Evolutionary conservation across 2,888 invertebrate genomes (phyloP).

Genomic region (Eupeodes latifasciatus): DNA sequence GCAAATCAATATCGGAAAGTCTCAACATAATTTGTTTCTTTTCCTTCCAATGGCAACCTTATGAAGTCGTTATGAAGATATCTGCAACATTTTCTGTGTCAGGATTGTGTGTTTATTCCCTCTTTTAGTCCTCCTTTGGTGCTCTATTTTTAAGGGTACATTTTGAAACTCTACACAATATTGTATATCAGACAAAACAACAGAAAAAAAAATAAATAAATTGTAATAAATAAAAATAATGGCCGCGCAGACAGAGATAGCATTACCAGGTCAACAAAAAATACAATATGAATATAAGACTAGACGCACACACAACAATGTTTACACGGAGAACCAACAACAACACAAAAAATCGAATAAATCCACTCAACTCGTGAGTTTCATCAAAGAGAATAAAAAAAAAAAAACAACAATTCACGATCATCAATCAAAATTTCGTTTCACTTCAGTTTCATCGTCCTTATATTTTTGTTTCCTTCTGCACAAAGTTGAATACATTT

Average conservation of each 20-base stretch:
- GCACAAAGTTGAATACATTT: background rate
- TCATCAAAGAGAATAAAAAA: conserved; percentile 24
- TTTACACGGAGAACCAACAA: conserved; percentile 2
- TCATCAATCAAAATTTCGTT: conserved; percentile 78
- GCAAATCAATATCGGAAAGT: conserved; percentile 62
- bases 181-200: background rate
- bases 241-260: conserved; percentile 77
- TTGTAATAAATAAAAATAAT: conserved; percentile 76
- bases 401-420: conserved; percentile 77
- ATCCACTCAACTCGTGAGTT: conserved; percentile 46
- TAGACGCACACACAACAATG: conserved; percentile 52
- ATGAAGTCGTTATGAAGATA: conserved; percentile 39
- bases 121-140: background rate
- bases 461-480: conserved; percentile 71
- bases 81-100: background rate
- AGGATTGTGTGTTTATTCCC: background rate
- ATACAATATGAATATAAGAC: conserved; percentile 53
- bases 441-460: conserved; percentile 74
- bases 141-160: conserved; percentile 20
- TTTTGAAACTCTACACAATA: conserved; percentile 42
- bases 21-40: conserved; percentile 48
- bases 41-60: background rate
- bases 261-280: conserved; percentile 76
- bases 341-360: conserved; percentile 38
- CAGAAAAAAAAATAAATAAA: conserved; percentile 30